Evolutionary conservation across 2,797 vertebrate species (phyloP), one percentile per base, ranked within the genome.

Genomic region (Hapalemur alaotrensis): DNA sequence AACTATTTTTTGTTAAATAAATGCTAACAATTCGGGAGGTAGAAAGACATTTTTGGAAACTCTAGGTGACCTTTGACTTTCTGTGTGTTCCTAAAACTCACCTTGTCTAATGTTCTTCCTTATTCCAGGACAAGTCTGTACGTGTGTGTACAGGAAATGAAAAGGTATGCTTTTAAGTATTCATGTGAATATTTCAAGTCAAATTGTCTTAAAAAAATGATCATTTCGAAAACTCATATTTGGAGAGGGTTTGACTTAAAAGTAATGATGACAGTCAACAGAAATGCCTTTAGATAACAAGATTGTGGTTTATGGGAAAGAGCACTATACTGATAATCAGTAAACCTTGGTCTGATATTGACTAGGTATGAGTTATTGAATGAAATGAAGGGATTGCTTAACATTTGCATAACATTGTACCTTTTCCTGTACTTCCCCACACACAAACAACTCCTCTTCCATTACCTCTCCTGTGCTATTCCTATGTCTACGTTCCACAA

Each of bases 371-470:
- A 93, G 23, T 17, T 50, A 70, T 30, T 80, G 22, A 70, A 63
- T 59, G 50, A 84, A 91, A 89, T 61, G 25, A 92, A 91, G 4
- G 14, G 11, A 72, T 23, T 82, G 9, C 43, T 75, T 88, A 17
- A 48, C 6, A 93, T 89, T 95, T 92, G 18, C 78, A 54, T 72
- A 95, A 95, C 92, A 95, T 7, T 46, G 3, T 38, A 23, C 23
- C 7, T 93, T 82, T 69, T 52, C 70, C 54, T 97, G 32, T 76
- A 84, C 32, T 94, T 89, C 54, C 32, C 13, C 52, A 89, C 35
- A 28, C 50, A 83, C 86, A 90, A 61, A 88, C 78, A 92, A 93
- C 17, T 67, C 79, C 57, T 95, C 69, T 94, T 85, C 95, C 15
- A 22, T 91, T 95, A 84, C 22, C 7, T 93, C 30, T 84, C 38